A percentile compares a stretch with the other conserved stretches of the same genome.
These are phyloP conservation scores for Fragum sueziense DNA, from an alignment of 2,888 invertebrate genomes.

Conservation along the genomic window DNA sequence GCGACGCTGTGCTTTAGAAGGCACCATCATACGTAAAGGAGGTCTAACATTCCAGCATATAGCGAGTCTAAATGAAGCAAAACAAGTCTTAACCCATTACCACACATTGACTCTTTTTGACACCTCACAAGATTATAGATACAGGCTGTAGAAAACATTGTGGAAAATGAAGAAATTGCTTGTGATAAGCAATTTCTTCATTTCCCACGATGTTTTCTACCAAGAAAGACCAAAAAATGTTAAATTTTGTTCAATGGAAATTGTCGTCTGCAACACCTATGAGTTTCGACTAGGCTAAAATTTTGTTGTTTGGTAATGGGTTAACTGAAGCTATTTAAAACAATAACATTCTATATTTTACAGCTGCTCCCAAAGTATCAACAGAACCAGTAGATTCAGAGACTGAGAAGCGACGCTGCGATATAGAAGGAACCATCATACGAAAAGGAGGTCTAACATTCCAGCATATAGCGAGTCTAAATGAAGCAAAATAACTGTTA, in stretches of 20 bases:
- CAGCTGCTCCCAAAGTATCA: neutral
- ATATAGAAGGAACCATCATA: conserved; percentile 77
- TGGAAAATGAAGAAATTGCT: neutral
- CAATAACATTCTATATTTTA: too few relatives aligned
- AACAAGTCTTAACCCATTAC: conserved; percentile 68
- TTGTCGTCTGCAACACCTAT: too few relatives aligned
- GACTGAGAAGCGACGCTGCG: conserved; percentile 54
- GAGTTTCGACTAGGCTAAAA: too few relatives aligned
- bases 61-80: conserved; percentile 84
- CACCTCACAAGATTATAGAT: too few relatives aligned
- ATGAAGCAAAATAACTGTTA: conserved; percentile 74
- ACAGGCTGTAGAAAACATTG: too few relatives aligned
- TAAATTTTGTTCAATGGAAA: too few relatives aligned
- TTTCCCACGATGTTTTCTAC: too few relatives aligned
- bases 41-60: conserved; percentile 82
- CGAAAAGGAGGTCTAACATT: conserved; percentile 73
- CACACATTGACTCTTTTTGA: neutral
- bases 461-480: conserved; percentile 84
- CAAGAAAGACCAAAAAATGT: too few relatives aligned
- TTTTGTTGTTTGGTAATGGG: too few relatives aligned
- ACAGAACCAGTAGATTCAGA: neutral
- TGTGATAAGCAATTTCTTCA: neutral
- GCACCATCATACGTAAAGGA: conserved; percentile 73
- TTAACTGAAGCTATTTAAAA: too few relatives aligned
- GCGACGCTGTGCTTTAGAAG: conserved; percentile 72